These are phyloP conservation scores for Anoplopoma fimbria DNA, from an alignment of 2,113 vertebrate species.

Conservation along the genomic window DNA sequence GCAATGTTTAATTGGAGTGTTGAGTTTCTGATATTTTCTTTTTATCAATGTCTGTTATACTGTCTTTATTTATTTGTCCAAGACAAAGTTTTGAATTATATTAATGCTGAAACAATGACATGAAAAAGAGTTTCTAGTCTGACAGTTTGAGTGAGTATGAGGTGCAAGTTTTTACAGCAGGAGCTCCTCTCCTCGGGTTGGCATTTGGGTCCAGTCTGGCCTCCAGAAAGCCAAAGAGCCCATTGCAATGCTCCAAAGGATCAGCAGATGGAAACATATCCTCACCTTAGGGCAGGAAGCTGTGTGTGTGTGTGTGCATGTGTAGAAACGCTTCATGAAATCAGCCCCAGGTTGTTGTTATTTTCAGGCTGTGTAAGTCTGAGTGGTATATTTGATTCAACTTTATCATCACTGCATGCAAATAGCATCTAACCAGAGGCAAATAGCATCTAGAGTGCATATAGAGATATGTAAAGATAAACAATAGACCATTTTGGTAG, in stretches of 20 bases:
- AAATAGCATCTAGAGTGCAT: not conserved
- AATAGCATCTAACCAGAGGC: not conserved
- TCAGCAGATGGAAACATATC: conserved; percentile 72
- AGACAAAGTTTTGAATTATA: conserved; percentile 17
- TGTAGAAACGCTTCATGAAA: not conserved
- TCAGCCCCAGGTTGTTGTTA: not conserved
- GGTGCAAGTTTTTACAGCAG: not conserved
- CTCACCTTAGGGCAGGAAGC: conserved; percentile 23
- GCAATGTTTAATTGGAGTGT: conserved; percentile 7
- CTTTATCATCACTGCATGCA: not conserved
- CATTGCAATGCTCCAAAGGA: conserved; percentile 56
- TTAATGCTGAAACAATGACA: not conserved
- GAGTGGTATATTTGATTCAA: not conserved
- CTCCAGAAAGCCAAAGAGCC: conserved; percentile 7
- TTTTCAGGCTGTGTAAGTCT: not conserved
- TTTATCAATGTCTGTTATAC: not conserved
- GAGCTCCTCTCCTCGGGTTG: not conserved
- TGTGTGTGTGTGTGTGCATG: not conserved
- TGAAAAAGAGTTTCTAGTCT: not conserved
- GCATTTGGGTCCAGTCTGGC: not conserved
- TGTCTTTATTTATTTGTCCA: not conserved
- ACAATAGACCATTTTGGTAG: not conserved
- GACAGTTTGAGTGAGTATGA: not conserved
- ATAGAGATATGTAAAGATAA: not conserved
- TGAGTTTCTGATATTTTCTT: not conserved